phyloP scores from a whole-genome alignment of 2,888 invertebrate genomes.

The Girardia tigrina region DNA sequence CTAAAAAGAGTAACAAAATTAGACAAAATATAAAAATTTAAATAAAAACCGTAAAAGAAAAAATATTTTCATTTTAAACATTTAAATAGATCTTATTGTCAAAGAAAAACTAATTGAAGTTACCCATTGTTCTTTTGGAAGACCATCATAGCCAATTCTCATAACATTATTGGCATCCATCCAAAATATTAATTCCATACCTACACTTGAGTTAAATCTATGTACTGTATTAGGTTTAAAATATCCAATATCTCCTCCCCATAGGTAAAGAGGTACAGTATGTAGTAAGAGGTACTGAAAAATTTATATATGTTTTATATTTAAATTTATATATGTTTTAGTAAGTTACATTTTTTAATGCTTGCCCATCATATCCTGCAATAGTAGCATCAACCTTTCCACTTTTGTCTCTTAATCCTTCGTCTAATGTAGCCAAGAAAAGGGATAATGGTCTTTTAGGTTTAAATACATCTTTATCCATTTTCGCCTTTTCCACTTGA shows the following conservation, averaged over 20 bases:
- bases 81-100: no score
- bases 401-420: constrained; percentile 18
- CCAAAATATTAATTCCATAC: constrained; percentile 32
- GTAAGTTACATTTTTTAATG: constrained; percentile 26
- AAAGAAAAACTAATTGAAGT: no score
- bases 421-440: constrained; percentile 27
- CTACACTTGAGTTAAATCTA: constrained; percentile 30
- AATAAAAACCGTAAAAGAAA: no score
- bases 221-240: constrained; percentile 31
- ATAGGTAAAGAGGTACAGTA: constrained; percentile 25
- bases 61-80: no score
- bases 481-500: constrained; percentile 25
- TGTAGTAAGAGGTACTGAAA: constrained; percentile 30
- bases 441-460: constrained; percentile 30
- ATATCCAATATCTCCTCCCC: constrained; percentile 35
- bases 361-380: background rate
- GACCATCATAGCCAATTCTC: constrained; percentile 30
- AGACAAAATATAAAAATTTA: no score
- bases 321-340: no score
- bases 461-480: constrained; percentile 25
- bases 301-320: background rate
- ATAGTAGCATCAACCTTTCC: background rate
- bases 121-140: constrained; percentile 32
- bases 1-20: no score
- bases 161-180: constrained; percentile 26